Evolutionary conservation across 2,888 invertebrate genomes (phyloP), one percentile per base, ranked within the genome.

Genomic region (Phragmatobia fuliginosa): DNA sequence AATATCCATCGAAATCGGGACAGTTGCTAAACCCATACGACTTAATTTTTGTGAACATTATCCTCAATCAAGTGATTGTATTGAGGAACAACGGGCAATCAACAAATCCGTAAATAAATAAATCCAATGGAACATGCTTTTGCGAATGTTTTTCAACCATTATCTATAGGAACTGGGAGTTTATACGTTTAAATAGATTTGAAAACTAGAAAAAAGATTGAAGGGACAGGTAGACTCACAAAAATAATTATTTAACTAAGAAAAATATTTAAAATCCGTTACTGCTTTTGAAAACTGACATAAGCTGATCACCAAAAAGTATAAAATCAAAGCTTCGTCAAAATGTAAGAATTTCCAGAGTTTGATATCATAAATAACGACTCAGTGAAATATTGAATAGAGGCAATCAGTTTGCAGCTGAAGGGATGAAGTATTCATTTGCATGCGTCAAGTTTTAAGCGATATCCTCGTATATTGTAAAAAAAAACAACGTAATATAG

Each of bases 371-470:
- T 71, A 72, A 78, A 78, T 71, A 72, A 78, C 77, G 77, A 75
- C 74, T 71, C 67, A 67, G 74, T 72, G 62, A 68, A 77, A 76
- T 66, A 71, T 70, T 88, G 89, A 90, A 90, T 89, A 77, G 83
- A 82, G 82, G 88, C 88, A 89, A 90, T 90, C 88, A 89, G 85
- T 76, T 80, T 66, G 71, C 63, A 61, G 80, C 80, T 80, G 80
- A 75, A 79, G 74, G 70, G 72, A 72, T 81, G 63, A 79, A 76
- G 69, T 75, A 73, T 73, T 67, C 66, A 60, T 62, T 18, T 64
- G 71, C 64, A 65, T 66, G 74, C 60, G 33, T 58, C 31, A 45
- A 66, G 61, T 62, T 61, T 65, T 58, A 52, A 45, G 31, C 36
- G 45, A 64, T 32, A 62, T 56, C 28, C 56, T 56, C 56, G 56